A percentile compares a stretch with the other conserved stretches of the same genome.
Conservation (phyloP, 2,797 vertebrate species). For the Lagorchestes hirsutus region DNA sequence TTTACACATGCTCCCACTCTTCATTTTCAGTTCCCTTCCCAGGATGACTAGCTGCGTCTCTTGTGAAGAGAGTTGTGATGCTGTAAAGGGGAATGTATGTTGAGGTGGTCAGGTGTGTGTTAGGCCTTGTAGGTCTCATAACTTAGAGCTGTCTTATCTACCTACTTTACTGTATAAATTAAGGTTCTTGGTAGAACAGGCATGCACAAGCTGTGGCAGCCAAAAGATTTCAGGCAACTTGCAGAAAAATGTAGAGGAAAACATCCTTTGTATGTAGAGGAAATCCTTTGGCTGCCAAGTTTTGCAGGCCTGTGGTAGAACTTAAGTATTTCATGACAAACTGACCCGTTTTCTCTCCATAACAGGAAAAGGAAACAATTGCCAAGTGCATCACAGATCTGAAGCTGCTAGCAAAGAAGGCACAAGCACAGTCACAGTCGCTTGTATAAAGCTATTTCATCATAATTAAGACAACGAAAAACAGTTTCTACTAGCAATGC, state of each 20-base stretch:
- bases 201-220: too few relatives aligned
- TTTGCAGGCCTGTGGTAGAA: not conserved
- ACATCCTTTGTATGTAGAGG: too few relatives aligned
- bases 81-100: not conserved
- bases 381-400: constrained; percentile 96
- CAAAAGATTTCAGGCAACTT: too few relatives aligned
- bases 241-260: too few relatives aligned
- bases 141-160: not conserved
- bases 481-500: constrained; percentile 19
- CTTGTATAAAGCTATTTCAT: constrained; percentile 48
- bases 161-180: not conserved
- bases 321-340: not conserved
- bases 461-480: constrained; percentile 1
- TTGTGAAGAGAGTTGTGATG: not conserved
- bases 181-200: too few relatives aligned
- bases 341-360: constrained; percentile 70
- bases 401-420: constrained; percentile 90
- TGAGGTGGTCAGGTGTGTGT: not conserved
- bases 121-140: not conserved
- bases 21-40: not conserved
- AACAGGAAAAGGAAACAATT: constrained; percentile 96
- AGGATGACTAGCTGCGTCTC: not conserved
- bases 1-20: not conserved
- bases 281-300: too few relatives aligned
- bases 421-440: constrained; percentile 85